Percentiles rank a stretch among this genome's conserved stretches.
Evolutionary conservation across 2,888 invertebrate genomes (phyloP).

Genomic region (Suillia variegata): DNA sequence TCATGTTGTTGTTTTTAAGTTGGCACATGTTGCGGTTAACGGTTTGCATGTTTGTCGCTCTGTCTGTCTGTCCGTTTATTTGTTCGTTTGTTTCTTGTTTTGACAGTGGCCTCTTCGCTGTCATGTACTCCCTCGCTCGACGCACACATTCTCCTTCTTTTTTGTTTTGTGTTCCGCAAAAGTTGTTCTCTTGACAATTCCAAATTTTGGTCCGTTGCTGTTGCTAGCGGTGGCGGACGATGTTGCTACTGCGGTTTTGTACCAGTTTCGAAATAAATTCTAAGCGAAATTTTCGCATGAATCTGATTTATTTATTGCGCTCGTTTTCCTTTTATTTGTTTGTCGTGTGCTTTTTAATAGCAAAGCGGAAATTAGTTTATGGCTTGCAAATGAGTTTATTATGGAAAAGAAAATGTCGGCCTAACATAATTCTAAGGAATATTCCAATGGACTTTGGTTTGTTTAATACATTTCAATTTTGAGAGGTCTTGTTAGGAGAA

Average conservation of each 20-base stretch:
- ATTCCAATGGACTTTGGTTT: too few species aligned
- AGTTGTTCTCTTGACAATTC: not conserved
- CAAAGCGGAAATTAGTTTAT: too few species aligned
- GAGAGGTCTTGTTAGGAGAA: too few species aligned
- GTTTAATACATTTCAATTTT: too few species aligned
- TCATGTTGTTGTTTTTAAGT: constrained; percentile 30
- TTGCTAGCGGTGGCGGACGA: constrained; percentile 6
- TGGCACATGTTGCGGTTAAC: constrained; percentile 16
- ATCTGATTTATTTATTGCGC: not conserved
- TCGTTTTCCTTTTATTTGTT: not conserved
- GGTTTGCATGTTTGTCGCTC: not conserved
- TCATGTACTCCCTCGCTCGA: not conserved
- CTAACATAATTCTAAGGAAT: too few species aligned
- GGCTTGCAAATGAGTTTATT: too few species aligned
- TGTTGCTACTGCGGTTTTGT: constrained; percentile 32
- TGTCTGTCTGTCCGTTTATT: too few species aligned
- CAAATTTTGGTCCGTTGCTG: constrained; percentile 25
- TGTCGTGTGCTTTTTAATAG: not conserved
- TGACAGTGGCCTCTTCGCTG: not conserved
- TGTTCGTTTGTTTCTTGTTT: not conserved
- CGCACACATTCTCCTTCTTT: too few species aligned
- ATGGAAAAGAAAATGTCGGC: too few species aligned
- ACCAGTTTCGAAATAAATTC: too few species aligned
- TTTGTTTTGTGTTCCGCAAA: not conserved
- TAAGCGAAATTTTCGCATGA: not conserved